Evolutionary conservation across 2,113 vertebrate species (phyloP).

Genomic region (Gobius niger): DNA sequence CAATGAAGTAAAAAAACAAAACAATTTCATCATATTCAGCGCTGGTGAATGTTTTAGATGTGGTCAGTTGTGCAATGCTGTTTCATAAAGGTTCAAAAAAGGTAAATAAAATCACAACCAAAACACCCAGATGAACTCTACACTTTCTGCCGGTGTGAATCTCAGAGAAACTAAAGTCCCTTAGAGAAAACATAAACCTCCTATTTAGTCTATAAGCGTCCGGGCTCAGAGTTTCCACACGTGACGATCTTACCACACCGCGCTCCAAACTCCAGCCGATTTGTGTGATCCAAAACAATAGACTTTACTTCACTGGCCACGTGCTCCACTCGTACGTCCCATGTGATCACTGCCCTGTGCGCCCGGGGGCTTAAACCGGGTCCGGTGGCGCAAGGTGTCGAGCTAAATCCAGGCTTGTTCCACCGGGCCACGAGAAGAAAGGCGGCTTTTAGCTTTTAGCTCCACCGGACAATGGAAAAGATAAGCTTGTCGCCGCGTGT

Average conservation of each 20-base stretch:
- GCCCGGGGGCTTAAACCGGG: constrained; percentile 49
- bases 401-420: constrained; percentile 52
- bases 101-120: no score
- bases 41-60: no score
- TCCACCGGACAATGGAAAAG: not conserved
- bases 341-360: constrained; percentile 62
- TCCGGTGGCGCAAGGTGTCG: constrained; percentile 53
- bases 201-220: constrained; percentile 23
- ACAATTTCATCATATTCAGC: no score
- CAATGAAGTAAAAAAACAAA: no score
- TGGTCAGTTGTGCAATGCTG: no score
- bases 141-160: not conserved
- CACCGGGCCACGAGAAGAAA: constrained; percentile 37
- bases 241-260: constrained; percentile 58
- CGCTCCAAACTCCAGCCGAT: constrained; percentile 52
- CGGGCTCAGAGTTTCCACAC: constrained; percentile 42
- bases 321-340: constrained; percentile 26
- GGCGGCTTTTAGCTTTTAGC: constrained; percentile 27
- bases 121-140: no score
- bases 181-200: constrained; percentile 4
- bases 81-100: no score
- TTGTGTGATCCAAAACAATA: constrained; percentile 72
- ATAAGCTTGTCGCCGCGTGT: not conserved
- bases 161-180: not conserved
- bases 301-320: constrained; percentile 22